Evolutionary conservation across 2,888 invertebrate genomes (phyloP).

Genomic region (Agapostemon virescens): DNA sequence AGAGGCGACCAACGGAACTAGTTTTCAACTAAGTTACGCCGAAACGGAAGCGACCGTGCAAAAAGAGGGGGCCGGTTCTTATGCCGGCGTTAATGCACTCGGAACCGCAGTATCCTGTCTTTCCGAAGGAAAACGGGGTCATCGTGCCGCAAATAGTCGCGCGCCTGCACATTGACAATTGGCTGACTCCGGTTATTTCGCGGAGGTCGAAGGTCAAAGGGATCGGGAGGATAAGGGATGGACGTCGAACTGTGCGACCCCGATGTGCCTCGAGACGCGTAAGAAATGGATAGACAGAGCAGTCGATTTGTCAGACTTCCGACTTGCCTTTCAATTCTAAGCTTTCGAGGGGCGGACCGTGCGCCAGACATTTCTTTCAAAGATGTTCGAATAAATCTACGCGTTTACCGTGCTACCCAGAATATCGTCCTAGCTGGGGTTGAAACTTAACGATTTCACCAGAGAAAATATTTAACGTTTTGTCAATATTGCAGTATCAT

Average conservation of each 20-base stretch:
- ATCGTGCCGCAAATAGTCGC: slow-evolving; percentile 42
- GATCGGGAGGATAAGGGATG: slow-evolving; percentile 45
- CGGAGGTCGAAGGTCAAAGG: slow-evolving; percentile 57
- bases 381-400: neutral
- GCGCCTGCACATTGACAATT: slow-evolving; percentile 17
- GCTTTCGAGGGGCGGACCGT: neutral
- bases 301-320: slow-evolving; percentile 8
- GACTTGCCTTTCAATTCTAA: slow-evolving; percentile 3
- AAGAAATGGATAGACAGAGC: slow-evolving; percentile 17
- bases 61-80: slow-evolving; percentile 29
- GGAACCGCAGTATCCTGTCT: slow-evolving; percentile 53
- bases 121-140: slow-evolving; percentile 40
- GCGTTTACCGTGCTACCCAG: neutral
- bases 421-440: neutral
- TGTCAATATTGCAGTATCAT: neutral
- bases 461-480: neutral
- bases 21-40: slow-evolving; percentile 54
- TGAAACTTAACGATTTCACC: neutral
- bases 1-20: slow-evolving; percentile 38
- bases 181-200: slow-evolving; percentile 13
- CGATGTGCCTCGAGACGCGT: slow-evolving; percentile 23
- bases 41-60: slow-evolving; percentile 40
- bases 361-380: neutral
- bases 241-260: slow-evolving; percentile 40
- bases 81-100: slow-evolving; percentile 56